Conservation (phyloP, 2,797 vertebrate species). For the Sebastes goodei region DNA sequence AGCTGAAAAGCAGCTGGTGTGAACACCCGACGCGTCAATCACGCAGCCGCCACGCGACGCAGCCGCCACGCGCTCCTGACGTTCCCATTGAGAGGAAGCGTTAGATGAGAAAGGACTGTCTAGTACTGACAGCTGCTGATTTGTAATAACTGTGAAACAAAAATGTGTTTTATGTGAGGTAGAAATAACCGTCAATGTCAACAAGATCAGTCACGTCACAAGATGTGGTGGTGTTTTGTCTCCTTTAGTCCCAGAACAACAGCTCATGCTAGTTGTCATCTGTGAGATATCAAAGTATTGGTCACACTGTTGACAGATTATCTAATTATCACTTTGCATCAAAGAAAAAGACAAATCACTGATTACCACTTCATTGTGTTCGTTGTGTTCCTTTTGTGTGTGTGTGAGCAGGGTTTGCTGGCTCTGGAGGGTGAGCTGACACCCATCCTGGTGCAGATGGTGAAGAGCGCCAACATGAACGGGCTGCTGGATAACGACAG, state of each 20-base stretch:
- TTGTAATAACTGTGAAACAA: not conserved
- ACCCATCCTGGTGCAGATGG: constrained; percentile 99
- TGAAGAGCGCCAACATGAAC: constrained; percentile 99
- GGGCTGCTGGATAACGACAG: constrained; percentile 97
- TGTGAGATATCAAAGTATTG: not conserved
- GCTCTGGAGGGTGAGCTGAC: constrained; percentile 97
- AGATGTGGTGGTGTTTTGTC: not conserved
- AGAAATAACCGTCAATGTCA: not conserved
- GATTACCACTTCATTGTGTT: not conserved
- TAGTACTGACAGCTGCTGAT: not conserved
- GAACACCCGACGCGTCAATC: accelerated
- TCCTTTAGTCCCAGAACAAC: not conserved
- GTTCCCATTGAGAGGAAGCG: too few relatives aligned
- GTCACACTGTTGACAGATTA: not conserved
- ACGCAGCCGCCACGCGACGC: too few relatives aligned
- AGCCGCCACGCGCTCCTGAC: too few relatives aligned
- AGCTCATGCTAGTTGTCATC: not conserved
- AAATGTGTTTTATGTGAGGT: not conserved
- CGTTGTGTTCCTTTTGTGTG: not conserved
- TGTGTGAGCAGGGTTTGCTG: constrained; percentile 88
- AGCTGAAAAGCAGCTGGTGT: too few relatives aligned
- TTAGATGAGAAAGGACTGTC: not conserved
- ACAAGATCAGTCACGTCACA: not conserved
- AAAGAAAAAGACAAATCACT: not conserved
- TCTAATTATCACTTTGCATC: not conserved